phyloP scores from a whole-genome alignment of 2,888 invertebrate species.

The Drosophila sordidula region DNA sequence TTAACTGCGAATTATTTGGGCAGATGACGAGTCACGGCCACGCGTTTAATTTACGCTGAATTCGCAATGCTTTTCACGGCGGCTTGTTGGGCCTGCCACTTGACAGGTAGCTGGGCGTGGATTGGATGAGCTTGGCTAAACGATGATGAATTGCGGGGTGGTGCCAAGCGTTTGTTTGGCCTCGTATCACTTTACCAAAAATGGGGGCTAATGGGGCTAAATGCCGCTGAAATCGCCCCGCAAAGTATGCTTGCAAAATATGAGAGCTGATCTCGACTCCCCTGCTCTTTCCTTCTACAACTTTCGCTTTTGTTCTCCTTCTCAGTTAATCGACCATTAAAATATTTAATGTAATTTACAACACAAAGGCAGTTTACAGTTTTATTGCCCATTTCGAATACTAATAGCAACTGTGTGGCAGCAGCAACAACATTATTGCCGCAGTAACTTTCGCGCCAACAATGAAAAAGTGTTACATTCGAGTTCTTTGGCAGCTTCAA shows the following conservation, averaged over 20 bases:
- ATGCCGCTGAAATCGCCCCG: conserved; percentile 17
- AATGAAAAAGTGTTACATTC: conserved; percentile 53
- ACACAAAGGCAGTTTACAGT: conserved; percentile 67
- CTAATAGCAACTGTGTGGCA: conserved; percentile 71
- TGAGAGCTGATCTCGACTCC: conserved; percentile 1
- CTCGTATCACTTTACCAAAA: conserved; percentile 11
- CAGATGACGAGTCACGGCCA: conserved; percentile 50
- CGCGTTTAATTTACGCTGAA: conserved; percentile 69
- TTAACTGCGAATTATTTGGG: conserved; percentile 79
- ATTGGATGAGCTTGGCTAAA: conserved; percentile 22
- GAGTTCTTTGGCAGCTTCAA: conserved; percentile 60
- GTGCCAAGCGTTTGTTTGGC: conserved; percentile 13
- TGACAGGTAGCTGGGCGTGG: conserved; percentile 63
- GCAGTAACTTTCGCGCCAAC: conserved; percentile 18
- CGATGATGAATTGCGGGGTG: conserved; percentile 62
- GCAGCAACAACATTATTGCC: conserved; percentile 44
- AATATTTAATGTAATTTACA: conserved; percentile 74
- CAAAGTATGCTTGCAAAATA: conserved; percentile 20
- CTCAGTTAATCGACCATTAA: conserved; percentile 80
- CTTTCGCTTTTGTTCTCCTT: background rate
- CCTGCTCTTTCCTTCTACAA: background rate
- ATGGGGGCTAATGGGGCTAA: conserved; percentile 43
- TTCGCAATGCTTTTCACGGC: conserved; percentile 71
- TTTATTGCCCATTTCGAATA: conserved; percentile 80
- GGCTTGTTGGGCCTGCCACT: conserved; percentile 27